A percentile compares a stretch with the other conserved stretches of the same genome.
Conservation (phyloP, 1,140 invertebrate genomes). For the Saccostrea echinata region DNA sequence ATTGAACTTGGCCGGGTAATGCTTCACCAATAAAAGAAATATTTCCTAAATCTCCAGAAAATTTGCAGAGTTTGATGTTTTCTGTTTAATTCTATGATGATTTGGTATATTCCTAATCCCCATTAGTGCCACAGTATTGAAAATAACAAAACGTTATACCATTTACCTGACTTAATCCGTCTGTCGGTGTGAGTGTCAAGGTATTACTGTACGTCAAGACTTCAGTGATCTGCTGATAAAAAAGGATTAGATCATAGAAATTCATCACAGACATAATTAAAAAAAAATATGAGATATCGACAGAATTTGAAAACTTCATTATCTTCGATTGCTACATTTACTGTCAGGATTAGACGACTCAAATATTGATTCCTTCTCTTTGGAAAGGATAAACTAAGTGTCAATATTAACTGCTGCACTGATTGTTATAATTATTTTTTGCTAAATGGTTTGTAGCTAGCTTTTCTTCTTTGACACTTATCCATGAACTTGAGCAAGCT, state of each 20-base stretch:
- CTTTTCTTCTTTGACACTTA: slow-evolving; percentile 18
- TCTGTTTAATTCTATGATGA: background rate
- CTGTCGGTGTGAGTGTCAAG: background rate
- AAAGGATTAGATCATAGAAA: background rate
- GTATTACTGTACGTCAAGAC: background rate
- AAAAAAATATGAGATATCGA: background rate
- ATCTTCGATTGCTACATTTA: background rate
- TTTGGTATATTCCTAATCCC: background rate
- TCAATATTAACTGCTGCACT: slow-evolving; percentile 4
- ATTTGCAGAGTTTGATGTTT: background rate
- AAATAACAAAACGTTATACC: background rate
- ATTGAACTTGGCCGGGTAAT: no score
- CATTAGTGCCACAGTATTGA: background rate
- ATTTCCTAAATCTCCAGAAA: no score
- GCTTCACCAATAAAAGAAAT: no score
- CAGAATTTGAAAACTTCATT: background rate
- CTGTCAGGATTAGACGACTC: background rate
- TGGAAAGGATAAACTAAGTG: background rate
- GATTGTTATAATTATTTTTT: slow-evolving; percentile 30
- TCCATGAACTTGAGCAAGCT: background rate
- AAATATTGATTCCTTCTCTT: slow-evolving; percentile 29
- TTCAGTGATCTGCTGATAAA: background rate
- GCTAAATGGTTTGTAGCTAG: slow-evolving; percentile 24
- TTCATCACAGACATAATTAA: background rate
- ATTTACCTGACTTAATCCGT: background rate